phyloP scores from a whole-genome alignment of 2,888 invertebrate genomes.

The Tipula helvola region DNA sequence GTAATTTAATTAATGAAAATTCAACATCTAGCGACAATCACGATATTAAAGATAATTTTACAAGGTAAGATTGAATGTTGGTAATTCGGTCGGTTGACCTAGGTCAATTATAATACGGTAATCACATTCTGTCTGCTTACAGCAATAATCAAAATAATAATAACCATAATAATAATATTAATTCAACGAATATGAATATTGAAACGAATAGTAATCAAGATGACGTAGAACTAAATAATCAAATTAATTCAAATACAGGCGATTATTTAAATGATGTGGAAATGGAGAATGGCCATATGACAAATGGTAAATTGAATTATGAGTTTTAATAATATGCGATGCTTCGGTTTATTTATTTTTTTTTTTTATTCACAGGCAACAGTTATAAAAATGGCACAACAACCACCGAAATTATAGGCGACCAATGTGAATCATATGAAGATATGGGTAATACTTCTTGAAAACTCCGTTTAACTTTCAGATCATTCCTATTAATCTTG shows the following conservation, averaged over 20 bases:
- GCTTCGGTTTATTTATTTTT: neutral
- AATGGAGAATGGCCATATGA: slow-evolving; percentile 36
- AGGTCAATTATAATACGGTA: neutral
- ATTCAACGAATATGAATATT: slow-evolving; percentile 19
- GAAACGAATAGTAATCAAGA: slow-evolving; percentile 15
- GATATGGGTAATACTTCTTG: slow-evolving; percentile 52
- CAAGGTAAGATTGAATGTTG: neutral
- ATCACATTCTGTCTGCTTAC: neutral
- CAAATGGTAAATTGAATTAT: slow-evolving; percentile 26
- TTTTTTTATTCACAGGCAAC: slow-evolving; percentile 22
- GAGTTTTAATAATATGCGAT: neutral
- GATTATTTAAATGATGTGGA: slow-evolving; percentile 35
- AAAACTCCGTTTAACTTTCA: neutral
- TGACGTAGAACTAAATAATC: slow-evolving; percentile 20
- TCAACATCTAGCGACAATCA: slow-evolving; percentile 40
- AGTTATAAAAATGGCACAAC: slow-evolving; percentile 34
- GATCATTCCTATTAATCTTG: slow-evolving; percentile 17
- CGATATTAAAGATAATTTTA: slow-evolving; percentile 40
- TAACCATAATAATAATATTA: slow-evolving; percentile 10
- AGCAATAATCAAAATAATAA: slow-evolving; percentile 19
- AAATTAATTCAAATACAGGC: slow-evolving; percentile 15
- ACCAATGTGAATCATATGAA: slow-evolving; percentile 56
- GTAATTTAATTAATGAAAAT: neutral
- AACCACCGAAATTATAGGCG: slow-evolving; percentile 23
- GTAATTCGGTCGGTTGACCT: neutral